Base-by-base conservation (phyloP, 2,888 invertebrate genomes). In the Brenthis daphne region DNA sequence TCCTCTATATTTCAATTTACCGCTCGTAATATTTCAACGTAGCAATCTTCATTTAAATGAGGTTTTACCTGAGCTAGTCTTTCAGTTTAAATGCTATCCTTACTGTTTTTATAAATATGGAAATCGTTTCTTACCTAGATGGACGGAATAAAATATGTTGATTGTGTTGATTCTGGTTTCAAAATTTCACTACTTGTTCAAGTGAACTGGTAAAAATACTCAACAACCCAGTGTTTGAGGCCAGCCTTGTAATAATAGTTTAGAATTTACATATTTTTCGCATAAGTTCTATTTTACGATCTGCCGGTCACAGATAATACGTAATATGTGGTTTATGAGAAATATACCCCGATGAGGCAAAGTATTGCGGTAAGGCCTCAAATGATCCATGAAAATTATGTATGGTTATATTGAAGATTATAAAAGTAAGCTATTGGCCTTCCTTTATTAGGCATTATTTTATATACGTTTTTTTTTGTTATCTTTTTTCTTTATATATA, bases 251-350 rank as follows among this genome's bases (percentile, higher is more conserved):
- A 68, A 69, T 78, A 80, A 81, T 79, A 77, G 80, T 77, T 71
- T 69, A 64, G 72, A 74, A 77, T 84, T 82, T 82, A 81, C 84
- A 84, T 86, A 82, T 83, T 82, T 77, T 80, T 76, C 76, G 76
- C 80, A 82, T 85, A 85, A 83, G 77, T 85, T 81, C 77, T 70
- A 77, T 80, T 84, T 85, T 84, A 84, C 81, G 79, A 79, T 81
- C 79, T 75, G 81, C 80, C 82, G 82, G 82, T 82, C 82, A 79
- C 84, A 76, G 77, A 84, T 87, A 83, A 68, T 79, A 74, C 72
- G 77, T 80, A 82, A 82, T 85, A 83, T 85, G 82, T 83, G 85
- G 82, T 83, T 84, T 84, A 85, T 73, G 82, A 81, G 84, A 80
- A 83, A 83, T 83, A 74, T 74, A 75, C 73, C 75, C 69, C 68